Evolutionary conservation across 2,888 invertebrate genomes (phyloP).

Genomic region (Cephonodes hylas): DNA sequence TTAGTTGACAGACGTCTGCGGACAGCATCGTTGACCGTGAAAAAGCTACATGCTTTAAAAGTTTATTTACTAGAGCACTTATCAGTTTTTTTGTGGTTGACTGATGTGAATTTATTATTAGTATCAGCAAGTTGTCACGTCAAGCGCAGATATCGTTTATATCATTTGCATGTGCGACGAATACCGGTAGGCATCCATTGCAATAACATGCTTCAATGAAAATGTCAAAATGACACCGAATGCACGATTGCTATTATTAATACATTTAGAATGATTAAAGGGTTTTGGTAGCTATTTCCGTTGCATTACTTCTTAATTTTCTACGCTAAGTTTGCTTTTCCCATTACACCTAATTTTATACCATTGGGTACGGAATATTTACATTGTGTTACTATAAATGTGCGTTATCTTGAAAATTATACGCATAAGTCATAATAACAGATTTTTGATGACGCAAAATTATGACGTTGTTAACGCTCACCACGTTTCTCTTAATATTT

Average conservation of each 20-base stretch:
- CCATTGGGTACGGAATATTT: no score
- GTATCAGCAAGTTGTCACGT: conserved; percentile 16
- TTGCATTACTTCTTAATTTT: not conserved
- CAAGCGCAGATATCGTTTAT: conserved; percentile 15
- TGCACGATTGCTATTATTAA: not conserved
- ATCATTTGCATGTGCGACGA: conserved; percentile 13
- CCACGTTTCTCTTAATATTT: no score
- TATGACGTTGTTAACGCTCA: no score
- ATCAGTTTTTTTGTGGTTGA: no score
- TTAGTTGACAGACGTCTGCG: conserved; percentile 40
- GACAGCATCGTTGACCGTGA: conserved; percentile 59
- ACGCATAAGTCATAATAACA: no score
- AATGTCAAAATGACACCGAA: conserved; percentile 5
- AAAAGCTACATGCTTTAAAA: conserved; percentile 49
- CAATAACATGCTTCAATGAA: conserved; percentile 19
- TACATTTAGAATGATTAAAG: not conserved
- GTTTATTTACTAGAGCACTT: not conserved
- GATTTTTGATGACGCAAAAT: no score
- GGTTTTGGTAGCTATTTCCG: not conserved
- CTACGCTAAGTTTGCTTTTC: no score
- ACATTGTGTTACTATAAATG: no score
- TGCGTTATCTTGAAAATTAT: no score
- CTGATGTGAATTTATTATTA: conserved; percentile 21
- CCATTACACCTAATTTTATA: no score
- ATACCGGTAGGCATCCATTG: conserved; percentile 22